A percentile compares a stretch with the other conserved stretches of the same genome.
Evolutionary conservation across 2,888 invertebrate species (phyloP).

Genomic region (Ecliptopera silaceata): DNA sequence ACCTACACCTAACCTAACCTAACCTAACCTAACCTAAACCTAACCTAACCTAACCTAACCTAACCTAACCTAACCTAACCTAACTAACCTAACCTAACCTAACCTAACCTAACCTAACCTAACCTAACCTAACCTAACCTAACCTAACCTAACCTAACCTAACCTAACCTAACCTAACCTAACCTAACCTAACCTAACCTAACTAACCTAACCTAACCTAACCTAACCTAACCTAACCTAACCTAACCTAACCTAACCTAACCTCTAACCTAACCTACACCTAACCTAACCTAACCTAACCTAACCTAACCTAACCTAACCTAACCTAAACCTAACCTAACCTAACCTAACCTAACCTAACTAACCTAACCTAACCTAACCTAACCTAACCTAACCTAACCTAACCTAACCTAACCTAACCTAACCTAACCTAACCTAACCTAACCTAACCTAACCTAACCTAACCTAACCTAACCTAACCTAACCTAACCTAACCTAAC

Average conservation of each 20-base stretch:
- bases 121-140: background rate
- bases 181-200: conserved; percentile 23
- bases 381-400: conserved; percentile 13
- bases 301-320: conserved; percentile 24
- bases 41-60: too few relatives aligned
- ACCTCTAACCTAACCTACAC: conserved; percentile 2
- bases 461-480: conserved; percentile 23
- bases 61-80: too few relatives aligned
- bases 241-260: background rate
- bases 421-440: conserved; percentile 1
- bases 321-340: conserved; percentile 5
- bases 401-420: conserved; percentile 22
- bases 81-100: too few relatives aligned
- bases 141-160: conserved; percentile 6
- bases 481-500: conserved; percentile 24
- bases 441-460: conserved; percentile 24
- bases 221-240: conserved; percentile 7
- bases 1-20: too few relatives aligned
- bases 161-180: conserved; percentile 11
- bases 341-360: too few relatives aligned
- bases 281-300: conserved; percentile 24
- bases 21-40: too few relatives aligned
- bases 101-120: background rate
- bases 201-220: conserved; percentile 23
- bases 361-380: conserved; percentile 11